Evolutionary conservation across 2,888 invertebrate species (phyloP), one percentile per base, ranked within the genome.

Genomic region (Cabera pusaria): DNA sequence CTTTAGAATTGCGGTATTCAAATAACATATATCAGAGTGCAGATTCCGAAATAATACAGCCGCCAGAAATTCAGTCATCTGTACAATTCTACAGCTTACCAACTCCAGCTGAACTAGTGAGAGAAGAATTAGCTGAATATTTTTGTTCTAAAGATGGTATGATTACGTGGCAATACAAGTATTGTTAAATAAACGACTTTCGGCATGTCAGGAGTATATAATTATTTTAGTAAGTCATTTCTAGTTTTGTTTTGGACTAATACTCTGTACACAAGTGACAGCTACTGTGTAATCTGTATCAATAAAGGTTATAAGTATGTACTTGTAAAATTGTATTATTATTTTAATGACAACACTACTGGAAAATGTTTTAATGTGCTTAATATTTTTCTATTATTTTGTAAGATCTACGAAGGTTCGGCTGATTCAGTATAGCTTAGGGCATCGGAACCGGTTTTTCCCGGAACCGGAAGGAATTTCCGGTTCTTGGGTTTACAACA

Each of bases 141-240:
- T 51, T 51, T 45, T 48, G 43, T 45, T 45, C 48, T 45, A 43
- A 51, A 39, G 43, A 48, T 26, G 51, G 48, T 48, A 51, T 48
- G 45, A 27, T 51, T 43, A 31, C 37, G 38, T 48, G 45, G 51
- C 51, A 48, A 48, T 41, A 47, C 42, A 51, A 47, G 51, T 47
- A 51, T 51, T 42, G 42, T 42, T 42, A 42, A 40, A 14, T 14
- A 14, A 14, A 14, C 14, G 2, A 14, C 14, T 14, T 14, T 14
- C 14, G 14, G 14, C 14, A 14, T 14, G 14, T 14, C 14, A 4
- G 14, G 14, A 14, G 14, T 14, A 14, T 14, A 14, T 14, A 3
- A 14, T 14, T 14, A 14, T 14, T 14, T 14, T 14, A 14, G 2
- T 14, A 14, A 14, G 14, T 14, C 14, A 14, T 14, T 14, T 4